Percentiles rank a stretch among this genome's conserved stretches.
Evolutionary conservation across 2,113 vertebrate species (phyloP).

Genomic region (Saguinus midas): DNA sequence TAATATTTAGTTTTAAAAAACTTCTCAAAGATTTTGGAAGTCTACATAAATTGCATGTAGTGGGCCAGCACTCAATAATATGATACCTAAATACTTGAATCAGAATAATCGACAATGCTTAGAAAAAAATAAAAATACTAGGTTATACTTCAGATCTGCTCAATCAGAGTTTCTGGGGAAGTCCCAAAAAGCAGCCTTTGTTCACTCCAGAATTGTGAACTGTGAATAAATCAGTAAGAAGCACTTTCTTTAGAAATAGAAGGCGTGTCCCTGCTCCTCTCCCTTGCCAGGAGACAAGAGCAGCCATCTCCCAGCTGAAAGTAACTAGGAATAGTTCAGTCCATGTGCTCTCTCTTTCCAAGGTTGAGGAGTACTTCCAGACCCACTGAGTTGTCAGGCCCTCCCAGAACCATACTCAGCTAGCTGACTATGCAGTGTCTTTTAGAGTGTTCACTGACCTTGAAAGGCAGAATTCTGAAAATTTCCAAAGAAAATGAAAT

Average conservation of each 20-base stretch:
- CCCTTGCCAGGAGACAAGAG: rapidly evolving
- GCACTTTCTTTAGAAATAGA: neutral
- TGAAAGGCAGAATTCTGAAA: neutral
- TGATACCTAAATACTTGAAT: neutral
- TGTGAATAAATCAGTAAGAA: neutral
- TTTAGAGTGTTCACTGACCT: neutral
- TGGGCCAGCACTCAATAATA: neutral
- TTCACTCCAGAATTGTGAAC: neutral
- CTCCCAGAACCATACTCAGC: neutral
- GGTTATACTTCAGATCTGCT: neutral
- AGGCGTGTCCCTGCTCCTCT: neutral
- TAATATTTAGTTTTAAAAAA: neutral
- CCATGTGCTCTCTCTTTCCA: neutral
- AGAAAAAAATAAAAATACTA: neutral
- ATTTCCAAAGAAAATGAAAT: neutral
- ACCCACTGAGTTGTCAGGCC: too few species aligned
- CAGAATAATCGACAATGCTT: neutral
- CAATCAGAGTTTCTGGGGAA: neutral
- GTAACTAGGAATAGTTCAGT: neutral
- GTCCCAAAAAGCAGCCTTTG: neutral
- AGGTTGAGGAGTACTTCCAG: neutral
- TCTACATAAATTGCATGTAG: neutral
- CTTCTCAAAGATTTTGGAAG: neutral
- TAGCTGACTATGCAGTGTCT: neutral
- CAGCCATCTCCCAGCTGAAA: neutral